Percentiles rank a stretch among this genome's conserved stretches.
Conservation (phyloP, 2,113 vertebrate species). For the Sylvia atricapilla region DNA sequence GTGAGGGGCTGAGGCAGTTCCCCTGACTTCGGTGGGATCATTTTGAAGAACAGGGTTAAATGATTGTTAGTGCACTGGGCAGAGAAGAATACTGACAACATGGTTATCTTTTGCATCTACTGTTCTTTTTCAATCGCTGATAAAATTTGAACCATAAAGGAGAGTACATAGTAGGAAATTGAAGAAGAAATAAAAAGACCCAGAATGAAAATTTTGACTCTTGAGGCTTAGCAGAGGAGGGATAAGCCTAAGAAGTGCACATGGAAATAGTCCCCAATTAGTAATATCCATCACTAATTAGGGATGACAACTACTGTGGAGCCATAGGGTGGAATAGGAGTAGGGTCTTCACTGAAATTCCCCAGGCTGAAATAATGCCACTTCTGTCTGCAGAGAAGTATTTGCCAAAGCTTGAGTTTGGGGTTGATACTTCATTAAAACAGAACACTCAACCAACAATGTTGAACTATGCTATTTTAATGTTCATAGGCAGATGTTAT, state of each 20-base stretch:
- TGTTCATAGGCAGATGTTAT: not conserved
- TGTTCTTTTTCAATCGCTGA: not conserved
- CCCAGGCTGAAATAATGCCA: not conserved
- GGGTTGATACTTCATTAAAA: not conserved
- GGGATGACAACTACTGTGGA: not conserved
- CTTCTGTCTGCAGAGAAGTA: not conserved
- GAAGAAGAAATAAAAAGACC: not conserved
- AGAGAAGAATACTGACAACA: not conserved
- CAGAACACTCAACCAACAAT: fast-evolving
- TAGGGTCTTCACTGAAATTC: not conserved
- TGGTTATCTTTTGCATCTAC: not conserved
- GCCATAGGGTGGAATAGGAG: not conserved
- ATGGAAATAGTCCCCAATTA: not conserved
- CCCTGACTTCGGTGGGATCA: not conserved
- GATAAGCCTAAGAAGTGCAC: not conserved
- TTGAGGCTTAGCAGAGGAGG: not conserved
- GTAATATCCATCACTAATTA: not conserved
- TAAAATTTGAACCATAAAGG: not conserved
- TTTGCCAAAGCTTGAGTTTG: not conserved
- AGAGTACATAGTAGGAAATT: not conserved
- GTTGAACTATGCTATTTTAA: not conserved
- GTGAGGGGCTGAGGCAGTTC: not conserved
- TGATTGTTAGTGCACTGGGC: not conserved
- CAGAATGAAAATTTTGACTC: not conserved
- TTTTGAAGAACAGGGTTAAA: not conserved